Base-by-base conservation (phyloP, 2,113 vertebrate genomes). In the Macheiramphus alcinus region DNA sequence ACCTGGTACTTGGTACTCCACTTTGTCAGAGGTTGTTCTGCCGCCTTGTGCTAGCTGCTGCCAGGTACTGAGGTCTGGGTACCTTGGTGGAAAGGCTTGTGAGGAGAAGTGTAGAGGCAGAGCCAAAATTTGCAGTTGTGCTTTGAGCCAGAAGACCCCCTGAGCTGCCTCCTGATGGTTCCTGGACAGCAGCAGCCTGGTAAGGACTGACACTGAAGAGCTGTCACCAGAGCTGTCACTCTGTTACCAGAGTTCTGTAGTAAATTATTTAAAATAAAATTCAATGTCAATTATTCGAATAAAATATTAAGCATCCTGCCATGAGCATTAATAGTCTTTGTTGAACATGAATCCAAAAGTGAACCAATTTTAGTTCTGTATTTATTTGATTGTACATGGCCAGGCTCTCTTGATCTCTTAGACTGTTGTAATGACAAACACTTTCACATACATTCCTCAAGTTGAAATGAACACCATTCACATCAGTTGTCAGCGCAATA, bases 231-330 rank as follows among this genome's bases (percentile, higher is more conserved):
- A n/a, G n/a, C n/a, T n/a, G n/a, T n/a, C n/a, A n/a, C n/a, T n/a
- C n/a, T n/a, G n/a, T n/a, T 63, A 87, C 45, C 9, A 9, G 52
- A 87, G 36, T 72, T 78, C 58, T 89, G 47, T 68, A 81, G 65
- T 73, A 92, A 81, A 94, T 5, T 96, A 97, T 92, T 97, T 95
- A 86, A 79, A 90, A 86, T 91, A 52, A 47, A 48, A 48, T 48
- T 48, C 47, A 48, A 48, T 63, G 27, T 89, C 17, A 52, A 8
- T 29, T 85, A 58, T 29, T 86, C 63, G 84, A 96, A 92, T 94
- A 80, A 66, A 94, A 31, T 55, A 55, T 18, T 17, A 56, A 94
- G 58, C 43, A 34, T 62, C 50, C 50, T 86, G 53, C 58, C 40
- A 13, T 73, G 52, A 80, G 45, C 42, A 21, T 68, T 76, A 53